Base-by-base conservation (phyloP, 2,888 invertebrate species). In the Teleiodes luculella region DNA sequence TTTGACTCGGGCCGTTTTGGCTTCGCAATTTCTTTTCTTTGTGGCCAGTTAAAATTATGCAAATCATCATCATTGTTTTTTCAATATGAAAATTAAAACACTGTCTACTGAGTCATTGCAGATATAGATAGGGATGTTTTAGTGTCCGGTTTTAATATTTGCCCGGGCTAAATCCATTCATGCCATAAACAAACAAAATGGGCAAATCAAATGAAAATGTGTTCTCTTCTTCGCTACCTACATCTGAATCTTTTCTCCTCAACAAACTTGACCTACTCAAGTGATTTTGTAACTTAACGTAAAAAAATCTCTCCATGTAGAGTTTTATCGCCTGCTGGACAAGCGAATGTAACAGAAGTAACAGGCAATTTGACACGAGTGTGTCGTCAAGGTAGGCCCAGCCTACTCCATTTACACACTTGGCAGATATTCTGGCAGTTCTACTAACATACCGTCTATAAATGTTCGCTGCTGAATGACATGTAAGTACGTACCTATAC, bases 361-460 rank as follows among this genome's bases (percentile, higher is more conserved):
- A 11, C 18, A 41, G 18, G 10, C 14, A 36, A 14, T 3, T 14
- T 36, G 3, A 7, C 36, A 36, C 14, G 13, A 57, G 65, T 65
- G 62, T 63, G 51, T 57, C 54, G 53, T 49, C 54, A 49, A 43
- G 53, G 49, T 50, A 50, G 36, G 41, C 36, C n/a, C 30, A 36
- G 10, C 56, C 56, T 60, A 63, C 62, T 65, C 65, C 58, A 65
- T 64, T 71, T 72, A 67, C 70, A 69, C 66, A 68, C 67, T 78
- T 77, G 77, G 76, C 78, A 77, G 65, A 65, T 65, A 63, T 55
- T 54, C 61, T 68, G 67, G 65, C 69, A 64, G 68, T 64, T 62
- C 66, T 60, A 64, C 67, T 70, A n/a, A 70, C 62, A 66, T 54
- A 60, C 48, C 41, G 28, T 53, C 54, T 58, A 57, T 56, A 61